Conservation (phyloP, 2,797 vertebrate genomes). For the Centropyge bicolor region DNA sequence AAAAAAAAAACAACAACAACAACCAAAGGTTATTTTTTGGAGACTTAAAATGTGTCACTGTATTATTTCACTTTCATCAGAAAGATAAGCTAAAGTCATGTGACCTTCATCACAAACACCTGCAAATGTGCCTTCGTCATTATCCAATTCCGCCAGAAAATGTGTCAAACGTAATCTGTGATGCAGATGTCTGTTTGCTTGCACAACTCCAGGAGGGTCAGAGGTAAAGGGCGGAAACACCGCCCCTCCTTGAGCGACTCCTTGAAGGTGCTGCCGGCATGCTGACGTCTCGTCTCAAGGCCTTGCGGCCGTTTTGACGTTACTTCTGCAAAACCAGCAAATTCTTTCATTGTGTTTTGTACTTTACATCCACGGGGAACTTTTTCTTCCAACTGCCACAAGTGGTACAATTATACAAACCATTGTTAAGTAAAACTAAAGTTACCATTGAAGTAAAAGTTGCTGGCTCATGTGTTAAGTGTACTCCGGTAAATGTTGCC, state of each 20-base stretch:
- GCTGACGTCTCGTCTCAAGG: slow-evolving; percentile 6
- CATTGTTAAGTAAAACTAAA: not conserved
- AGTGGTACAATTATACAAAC: not conserved
- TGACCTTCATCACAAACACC: not conserved
- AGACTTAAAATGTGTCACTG: not conserved
- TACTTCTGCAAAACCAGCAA: not conserved
- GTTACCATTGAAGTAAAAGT: no score
- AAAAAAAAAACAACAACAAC: not conserved
- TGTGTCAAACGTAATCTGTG: not conserved
- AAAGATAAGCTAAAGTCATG: not conserved
- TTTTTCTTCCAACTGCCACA: not conserved
- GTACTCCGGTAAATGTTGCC: no score
- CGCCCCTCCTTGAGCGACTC: not conserved
- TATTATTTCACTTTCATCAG: not conserved
- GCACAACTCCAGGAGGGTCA: not conserved
- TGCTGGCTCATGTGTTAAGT: no score
- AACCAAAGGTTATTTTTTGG: not conserved
- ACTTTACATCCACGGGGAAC: not conserved
- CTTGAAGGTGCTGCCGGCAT: not conserved
- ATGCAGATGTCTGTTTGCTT: slow-evolving; percentile 13
- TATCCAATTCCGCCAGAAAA: not conserved
- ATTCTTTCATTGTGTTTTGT: not conserved
- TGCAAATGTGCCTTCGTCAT: no score
- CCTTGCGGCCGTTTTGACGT: not conserved
- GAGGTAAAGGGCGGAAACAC: not conserved